Evolutionary conservation across 2,113 vertebrate species (phyloP), one percentile per base, ranked within the genome.

Genomic region (Semnornis frantzii): DNA sequence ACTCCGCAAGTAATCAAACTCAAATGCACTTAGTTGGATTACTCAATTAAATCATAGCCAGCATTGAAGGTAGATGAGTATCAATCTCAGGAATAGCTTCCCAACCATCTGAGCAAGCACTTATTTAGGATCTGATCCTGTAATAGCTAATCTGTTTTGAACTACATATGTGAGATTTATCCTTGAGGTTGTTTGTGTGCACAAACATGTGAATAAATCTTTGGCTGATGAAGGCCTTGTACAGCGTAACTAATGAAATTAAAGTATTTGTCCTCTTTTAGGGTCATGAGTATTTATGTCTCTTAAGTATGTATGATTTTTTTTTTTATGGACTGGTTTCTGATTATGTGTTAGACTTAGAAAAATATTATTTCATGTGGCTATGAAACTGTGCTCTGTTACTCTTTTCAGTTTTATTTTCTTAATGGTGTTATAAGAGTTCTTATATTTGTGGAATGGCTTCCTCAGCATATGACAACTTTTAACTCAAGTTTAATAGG

Each of bases 41-140:
- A 85, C 81, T 94, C 87, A 85, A 86, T 96, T 95, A 92, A 91
- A 94, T 65, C 42, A 77, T 86, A 78, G 79, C 44, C 89, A 81
- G 17, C 69, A 75, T 37, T 50, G 65, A 68, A 27, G 25, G 34
- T 90, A 72, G 46, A 85, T 85, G 48, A 92, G 39, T 74, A 72
- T 71, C 69, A 89, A 0, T 78, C 54, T 91, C 64, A 73, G 85
- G 48, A 94, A 78, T 34, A 88, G 76, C 65, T 90, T 93, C 87
- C 91, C 73, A 90, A 6, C 81, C 87, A 90, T 86, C 60, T 78
- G 73, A 90, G 72, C 20, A 37, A 73, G 69, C 76, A 33, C 62
- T 87, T 72, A 58, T 39, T 91, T 82, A 83, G 75, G 69, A 68
- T 57, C 76, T 72, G 65, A 65, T 81, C n/a, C 85, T 92, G 7